A percentile compares a stretch with the other conserved stretches of the same genome.
phyloP scores from a whole-genome alignment of 2,797 vertebrate species.

The Acanthis flammea region DNA sequence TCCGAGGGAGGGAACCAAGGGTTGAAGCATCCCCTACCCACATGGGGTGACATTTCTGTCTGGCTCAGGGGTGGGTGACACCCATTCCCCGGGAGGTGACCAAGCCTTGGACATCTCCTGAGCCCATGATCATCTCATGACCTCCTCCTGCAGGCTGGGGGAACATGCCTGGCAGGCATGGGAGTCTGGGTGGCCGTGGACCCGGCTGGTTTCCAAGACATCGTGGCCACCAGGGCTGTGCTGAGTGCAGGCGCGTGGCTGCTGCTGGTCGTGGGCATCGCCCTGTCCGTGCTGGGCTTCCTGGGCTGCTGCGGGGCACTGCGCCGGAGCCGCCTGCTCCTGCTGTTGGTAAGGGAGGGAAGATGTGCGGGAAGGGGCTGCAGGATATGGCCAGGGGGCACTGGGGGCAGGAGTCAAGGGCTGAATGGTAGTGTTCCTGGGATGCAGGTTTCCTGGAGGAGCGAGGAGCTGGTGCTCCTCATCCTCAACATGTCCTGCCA shows the following conservation, averaged over 20 bases:
- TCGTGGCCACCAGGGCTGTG: neutral
- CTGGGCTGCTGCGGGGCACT: constrained; percentile 64
- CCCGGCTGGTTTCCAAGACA: constrained; percentile 44
- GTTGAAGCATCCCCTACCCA: neutral
- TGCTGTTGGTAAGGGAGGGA: constrained; percentile 47
- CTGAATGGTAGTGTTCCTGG: neutral
- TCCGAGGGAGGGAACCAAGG: neutral
- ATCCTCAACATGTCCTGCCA: neutral
- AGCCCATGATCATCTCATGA: neutral
- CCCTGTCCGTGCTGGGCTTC: constrained; percentile 60
- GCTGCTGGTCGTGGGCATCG: constrained; percentile 37
- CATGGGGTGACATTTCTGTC: neutral
- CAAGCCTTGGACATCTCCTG: neutral
- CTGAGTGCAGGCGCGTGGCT: neutral
- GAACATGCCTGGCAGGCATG: neutral
- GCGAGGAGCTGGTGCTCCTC: neutral
- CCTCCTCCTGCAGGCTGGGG: constrained; percentile 37
- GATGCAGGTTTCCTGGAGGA: neutral
- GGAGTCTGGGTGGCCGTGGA: constrained; percentile 63
- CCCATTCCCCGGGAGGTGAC: neutral
- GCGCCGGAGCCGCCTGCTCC: constrained; percentile 27
- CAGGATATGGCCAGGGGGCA: neutral
- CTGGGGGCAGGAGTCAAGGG: rapidly evolving
- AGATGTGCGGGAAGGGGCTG: neutral
- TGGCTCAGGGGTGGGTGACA: neutral